phyloP scores from a whole-genome alignment of 2,888 invertebrate species.

The Stramonita haemastoma region DNA sequence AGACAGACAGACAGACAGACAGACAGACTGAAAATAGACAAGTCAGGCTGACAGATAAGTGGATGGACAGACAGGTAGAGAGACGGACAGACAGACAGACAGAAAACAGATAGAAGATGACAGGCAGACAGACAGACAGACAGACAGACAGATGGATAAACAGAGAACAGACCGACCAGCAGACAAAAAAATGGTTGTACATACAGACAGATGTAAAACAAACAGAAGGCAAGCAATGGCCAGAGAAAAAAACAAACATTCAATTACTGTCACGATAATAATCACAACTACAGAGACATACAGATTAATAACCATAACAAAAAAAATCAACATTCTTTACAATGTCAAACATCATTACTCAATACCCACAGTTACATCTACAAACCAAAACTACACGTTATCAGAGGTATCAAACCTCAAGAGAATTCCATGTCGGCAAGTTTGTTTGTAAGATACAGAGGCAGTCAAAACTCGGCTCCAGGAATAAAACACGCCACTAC shows the following conservation, averaged over 20 bases:
- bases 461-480: too few relatives aligned
- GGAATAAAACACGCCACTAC: too few relatives aligned
- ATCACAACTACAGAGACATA: not conserved
- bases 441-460: too few relatives aligned
- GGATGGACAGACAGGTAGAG: not conserved
- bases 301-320: not conserved
- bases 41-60: too few relatives aligned
- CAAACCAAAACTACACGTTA: not conserved
- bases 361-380: not conserved
- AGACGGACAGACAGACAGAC: not conserved
- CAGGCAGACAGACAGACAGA: not conserved
- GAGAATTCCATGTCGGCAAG: too few relatives aligned
- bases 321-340: not conserved
- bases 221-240: too few relatives aligned
- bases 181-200: not conserved
- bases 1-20: too few relatives aligned
- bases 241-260: too few relatives aligned
- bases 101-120: too few relatives aligned
- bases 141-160: not conserved
- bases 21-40: too few relatives aligned
- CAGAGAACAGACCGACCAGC: not conserved
- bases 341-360: not conserved
- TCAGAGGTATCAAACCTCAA: too few relatives aligned
- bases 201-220: not conserved
- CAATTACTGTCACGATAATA: too few relatives aligned